A percentile compares a stretch with the other conserved stretches of the same genome.
Conservation (phyloP, 2,888 invertebrate species). For the Mesorhabditis sp. region DNA sequence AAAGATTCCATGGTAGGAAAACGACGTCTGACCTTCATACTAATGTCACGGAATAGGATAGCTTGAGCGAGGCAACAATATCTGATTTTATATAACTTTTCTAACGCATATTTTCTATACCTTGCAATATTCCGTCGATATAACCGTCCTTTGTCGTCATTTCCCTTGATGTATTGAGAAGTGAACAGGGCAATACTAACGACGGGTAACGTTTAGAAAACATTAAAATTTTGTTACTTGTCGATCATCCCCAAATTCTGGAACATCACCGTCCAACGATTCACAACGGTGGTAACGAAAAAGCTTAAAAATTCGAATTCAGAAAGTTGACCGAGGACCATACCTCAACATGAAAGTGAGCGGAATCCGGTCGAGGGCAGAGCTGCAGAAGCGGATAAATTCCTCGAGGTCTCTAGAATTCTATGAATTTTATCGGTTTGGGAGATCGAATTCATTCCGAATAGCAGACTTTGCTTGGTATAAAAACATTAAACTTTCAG, state of each 20-base stretch:
- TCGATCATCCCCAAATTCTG: background rate
- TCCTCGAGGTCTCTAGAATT: background rate
- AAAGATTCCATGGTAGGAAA: background rate
- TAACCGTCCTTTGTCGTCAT: background rate
- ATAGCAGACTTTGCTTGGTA: too few species aligned
- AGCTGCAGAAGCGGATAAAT: background rate
- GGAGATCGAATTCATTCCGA: background rate
- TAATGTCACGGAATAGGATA: background rate
- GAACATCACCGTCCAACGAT: background rate
- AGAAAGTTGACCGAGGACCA: too few species aligned
- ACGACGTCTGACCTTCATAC: slow-evolving; percentile 4
- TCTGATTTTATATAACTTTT: background rate
- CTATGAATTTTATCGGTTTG: background rate
- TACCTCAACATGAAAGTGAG: background rate
- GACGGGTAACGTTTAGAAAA: too few species aligned
- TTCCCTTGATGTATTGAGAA: background rate
- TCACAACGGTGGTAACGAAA: background rate
- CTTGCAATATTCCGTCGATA: background rate
- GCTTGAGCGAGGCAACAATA: background rate
- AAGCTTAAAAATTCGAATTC: background rate
- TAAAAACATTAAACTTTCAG: too few species aligned
- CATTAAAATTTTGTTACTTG: background rate
- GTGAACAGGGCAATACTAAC: background rate
- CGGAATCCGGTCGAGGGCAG: background rate
- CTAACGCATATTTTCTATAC: background rate